These are phyloP conservation scores for Eumaeus atala DNA, from an alignment of 1,140 invertebrate genomes.

Conservation along the genomic window DNA sequence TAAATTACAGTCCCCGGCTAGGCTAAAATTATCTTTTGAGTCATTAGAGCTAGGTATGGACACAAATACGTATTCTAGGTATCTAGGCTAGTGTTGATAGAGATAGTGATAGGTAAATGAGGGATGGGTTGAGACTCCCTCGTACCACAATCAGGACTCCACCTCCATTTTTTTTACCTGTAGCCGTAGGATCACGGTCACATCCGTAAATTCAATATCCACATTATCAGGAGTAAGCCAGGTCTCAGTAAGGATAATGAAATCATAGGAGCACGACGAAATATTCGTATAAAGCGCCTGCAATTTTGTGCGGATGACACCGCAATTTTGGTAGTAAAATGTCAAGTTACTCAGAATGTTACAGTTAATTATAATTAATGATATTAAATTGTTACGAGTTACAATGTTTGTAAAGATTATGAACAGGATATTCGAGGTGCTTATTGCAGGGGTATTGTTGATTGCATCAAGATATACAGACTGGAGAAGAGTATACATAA, in stretches of 20 bases:
- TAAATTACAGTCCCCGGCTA: too few species aligned
- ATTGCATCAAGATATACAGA: too few species aligned
- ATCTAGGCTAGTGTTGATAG: too few species aligned
- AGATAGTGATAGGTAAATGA: too few species aligned
- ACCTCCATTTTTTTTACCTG: conserved; percentile 17
- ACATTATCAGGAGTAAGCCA: conserved; percentile 19
- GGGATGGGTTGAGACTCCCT: neutral
- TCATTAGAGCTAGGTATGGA: too few species aligned
- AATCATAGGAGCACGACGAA: conserved; percentile 13
- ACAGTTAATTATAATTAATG: neutral
- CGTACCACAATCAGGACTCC: conserved; percentile 20
- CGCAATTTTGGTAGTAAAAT: conserved; percentile 25
- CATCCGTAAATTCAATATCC: conserved; percentile 20
- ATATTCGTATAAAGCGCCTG: conserved; percentile 20
- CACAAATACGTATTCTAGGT: too few species aligned
- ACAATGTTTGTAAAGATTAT: neutral
- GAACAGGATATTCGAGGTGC: neutral
- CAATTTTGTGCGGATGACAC: conserved; percentile 23
- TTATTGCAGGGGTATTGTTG: too few species aligned
- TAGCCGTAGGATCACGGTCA: conserved; percentile 16
- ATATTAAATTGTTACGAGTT: neutral
- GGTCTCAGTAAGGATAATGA: conserved; percentile 26
- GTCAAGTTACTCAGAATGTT: neutral
- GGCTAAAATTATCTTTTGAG: too few species aligned
- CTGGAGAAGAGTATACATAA: too few species aligned